These are phyloP conservation scores for Hippocampus barbouri DNA, from an alignment of 2,113 vertebrate species.

Conservation along the genomic window DNA sequence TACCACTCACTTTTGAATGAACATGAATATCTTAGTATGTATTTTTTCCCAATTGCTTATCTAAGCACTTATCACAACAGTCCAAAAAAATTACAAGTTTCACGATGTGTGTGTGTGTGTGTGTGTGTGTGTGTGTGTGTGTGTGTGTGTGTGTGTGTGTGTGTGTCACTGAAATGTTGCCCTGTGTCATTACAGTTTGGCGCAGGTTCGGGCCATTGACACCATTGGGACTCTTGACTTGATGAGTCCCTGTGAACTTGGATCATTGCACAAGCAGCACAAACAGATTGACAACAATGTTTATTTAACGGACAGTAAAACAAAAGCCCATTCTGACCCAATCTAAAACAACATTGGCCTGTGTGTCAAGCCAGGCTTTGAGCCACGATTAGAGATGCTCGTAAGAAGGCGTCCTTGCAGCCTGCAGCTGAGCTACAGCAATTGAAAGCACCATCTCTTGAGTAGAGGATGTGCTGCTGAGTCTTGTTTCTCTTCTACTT, in stretches of 20 bases:
- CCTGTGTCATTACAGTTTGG: slow-evolving; percentile 53
- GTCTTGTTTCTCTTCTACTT: slow-evolving; percentile 26
- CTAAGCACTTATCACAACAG: not conserved
- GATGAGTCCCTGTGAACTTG: slow-evolving; percentile 48
- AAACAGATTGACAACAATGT: slow-evolving; percentile 16
- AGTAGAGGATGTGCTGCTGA: slow-evolving; percentile 55
- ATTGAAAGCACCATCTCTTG: slow-evolving; percentile 40
- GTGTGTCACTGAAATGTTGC: slow-evolving; percentile 4
- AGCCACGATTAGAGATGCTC: slow-evolving; percentile 49
- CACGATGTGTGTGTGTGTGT: not conserved
- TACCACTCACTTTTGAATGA: not conserved
- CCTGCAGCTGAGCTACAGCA: slow-evolving; percentile 46
- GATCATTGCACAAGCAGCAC: slow-evolving; percentile 27
- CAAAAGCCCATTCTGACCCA: slow-evolving; percentile 19
- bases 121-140: too few species aligned
- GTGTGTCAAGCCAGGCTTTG: slow-evolving; percentile 37
- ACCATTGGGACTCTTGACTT: slow-evolving; percentile 1
- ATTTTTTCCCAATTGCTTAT: not conserved
- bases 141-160: slow-evolving; percentile 3
- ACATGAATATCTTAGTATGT: not conserved
- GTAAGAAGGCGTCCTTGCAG: slow-evolving; percentile 38
- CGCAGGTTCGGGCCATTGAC: slow-evolving; percentile 25
- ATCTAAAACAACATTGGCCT: slow-evolving; percentile 23
- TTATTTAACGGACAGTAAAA: slow-evolving; percentile 20
- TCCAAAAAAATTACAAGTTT: not conserved